These are phyloP conservation scores for Coremacera marginata DNA, from an alignment of 2,888 invertebrate genomes.

Conservation along the genomic window DNA sequence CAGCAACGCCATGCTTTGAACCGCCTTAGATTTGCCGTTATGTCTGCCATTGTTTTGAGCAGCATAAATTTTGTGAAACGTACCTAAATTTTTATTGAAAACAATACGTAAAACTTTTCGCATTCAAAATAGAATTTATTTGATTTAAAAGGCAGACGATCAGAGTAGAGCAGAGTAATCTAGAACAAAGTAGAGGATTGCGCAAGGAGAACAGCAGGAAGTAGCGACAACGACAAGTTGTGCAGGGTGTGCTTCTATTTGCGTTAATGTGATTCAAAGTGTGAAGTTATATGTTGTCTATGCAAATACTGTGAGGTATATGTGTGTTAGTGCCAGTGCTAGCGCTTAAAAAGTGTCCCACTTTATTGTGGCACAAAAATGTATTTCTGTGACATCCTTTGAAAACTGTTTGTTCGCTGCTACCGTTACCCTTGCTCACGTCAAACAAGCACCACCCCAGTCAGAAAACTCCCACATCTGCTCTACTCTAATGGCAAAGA, in stretches of 20 bases:
- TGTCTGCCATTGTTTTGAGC: background rate
- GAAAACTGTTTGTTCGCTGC: background rate
- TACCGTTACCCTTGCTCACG: background rate
- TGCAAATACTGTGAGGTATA: no score
- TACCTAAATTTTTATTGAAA: slow-evolving; percentile 24
- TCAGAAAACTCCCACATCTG: background rate
- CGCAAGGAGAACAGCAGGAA: background rate
- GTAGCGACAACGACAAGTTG: background rate
- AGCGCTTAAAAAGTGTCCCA: background rate
- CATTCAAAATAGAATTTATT: slow-evolving; percentile 26
- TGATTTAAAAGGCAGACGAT: slow-evolving; percentile 5
- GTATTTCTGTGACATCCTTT: slow-evolving; percentile 6
- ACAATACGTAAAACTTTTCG: slow-evolving; percentile 25
- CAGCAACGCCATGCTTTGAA: background rate
- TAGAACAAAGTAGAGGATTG: background rate
- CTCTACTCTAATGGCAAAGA: slow-evolving; percentile 15
- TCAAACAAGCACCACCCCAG: background rate
- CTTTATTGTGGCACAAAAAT: background rate
- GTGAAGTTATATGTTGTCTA: no score
- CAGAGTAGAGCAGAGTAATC: background rate
- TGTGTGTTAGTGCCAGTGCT: background rate
- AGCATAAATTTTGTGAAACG: slow-evolving; percentile 19
- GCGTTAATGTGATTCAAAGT: no score
- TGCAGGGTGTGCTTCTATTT: no score
- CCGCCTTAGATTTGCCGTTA: background rate